phyloP scores from a whole-genome alignment of 2,797 vertebrate species.

The Potorous gilbertii region DNA sequence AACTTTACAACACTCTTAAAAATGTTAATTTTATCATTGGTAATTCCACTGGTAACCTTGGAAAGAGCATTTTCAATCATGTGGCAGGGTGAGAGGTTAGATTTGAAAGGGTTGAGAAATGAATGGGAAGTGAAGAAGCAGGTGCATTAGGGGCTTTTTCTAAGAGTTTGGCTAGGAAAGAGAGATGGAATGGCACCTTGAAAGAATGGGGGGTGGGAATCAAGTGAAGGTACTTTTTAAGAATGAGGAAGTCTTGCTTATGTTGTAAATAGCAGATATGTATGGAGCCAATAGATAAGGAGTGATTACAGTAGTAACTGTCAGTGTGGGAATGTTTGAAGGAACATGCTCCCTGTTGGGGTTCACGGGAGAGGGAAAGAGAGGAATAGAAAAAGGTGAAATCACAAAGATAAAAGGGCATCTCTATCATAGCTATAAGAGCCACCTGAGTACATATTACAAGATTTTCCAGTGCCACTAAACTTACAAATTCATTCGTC shows the following conservation, averaged over 20 bases:
- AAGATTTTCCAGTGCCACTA: neutral
- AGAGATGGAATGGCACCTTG: neutral
- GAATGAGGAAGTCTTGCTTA: neutral
- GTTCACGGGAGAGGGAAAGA: neutral
- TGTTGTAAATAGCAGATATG: neutral
- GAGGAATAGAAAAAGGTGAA: neutral
- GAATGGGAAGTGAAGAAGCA: neutral
- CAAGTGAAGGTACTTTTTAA: neutral
- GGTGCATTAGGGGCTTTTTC: neutral
- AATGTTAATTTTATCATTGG: neutral
- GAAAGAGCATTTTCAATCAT: neutral
- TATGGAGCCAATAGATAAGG: neutral
- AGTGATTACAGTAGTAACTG: neutral
- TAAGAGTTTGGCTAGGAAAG: neutral
- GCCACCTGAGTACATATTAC: neutral
- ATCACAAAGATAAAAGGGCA: neutral
- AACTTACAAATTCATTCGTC: conserved; percentile 10
- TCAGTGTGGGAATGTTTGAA: neutral
- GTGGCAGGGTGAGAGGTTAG: neutral
- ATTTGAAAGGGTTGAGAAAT: neutral
- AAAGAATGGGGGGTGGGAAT: neutral
- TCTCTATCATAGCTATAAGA: neutral
- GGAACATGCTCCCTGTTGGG: neutral
- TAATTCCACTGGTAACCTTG: neutral
- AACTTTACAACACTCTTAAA: neutral